A percentile compares a stretch with the other conserved stretches of the same genome.
Conservation (phyloP, 2,888 invertebrate species). For the Callyntrura guangdongensis region DNA sequence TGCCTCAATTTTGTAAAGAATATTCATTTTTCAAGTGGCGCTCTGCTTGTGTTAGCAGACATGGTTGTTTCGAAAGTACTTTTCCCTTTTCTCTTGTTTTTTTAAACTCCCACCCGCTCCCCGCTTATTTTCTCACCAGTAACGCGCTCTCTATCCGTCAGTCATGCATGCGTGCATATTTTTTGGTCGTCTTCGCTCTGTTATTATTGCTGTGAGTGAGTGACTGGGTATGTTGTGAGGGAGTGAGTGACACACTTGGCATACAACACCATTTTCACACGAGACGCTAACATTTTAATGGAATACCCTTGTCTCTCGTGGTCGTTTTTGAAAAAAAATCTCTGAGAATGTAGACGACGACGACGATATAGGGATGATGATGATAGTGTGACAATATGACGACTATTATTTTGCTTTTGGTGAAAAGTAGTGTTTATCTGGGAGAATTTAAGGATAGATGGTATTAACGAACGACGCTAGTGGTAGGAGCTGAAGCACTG, state of each 20-base stretch:
- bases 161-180: conserved; percentile 57
- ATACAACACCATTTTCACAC: conserved; percentile 61
- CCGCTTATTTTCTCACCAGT: conserved; percentile 47
- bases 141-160: conserved; percentile 27
- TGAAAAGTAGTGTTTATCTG: conserved; percentile 38
- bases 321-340: conserved; percentile 31
- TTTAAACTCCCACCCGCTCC: not conserved
- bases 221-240: conserved; percentile 6
- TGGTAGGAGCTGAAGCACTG: too few relatives aligned
- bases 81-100: conserved; percentile 10
- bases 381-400: conserved; percentile 5
- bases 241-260: conserved; percentile 53
- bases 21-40: conserved; percentile 54
- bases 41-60: conserved; percentile 16
- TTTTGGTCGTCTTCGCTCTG: conserved; percentile 7
- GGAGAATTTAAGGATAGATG: not conserved
- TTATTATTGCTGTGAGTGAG: not conserved
- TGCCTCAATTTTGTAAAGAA: conserved; percentile 42
- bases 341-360: conserved; percentile 5
- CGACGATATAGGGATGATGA: not conserved
- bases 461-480: not conserved
- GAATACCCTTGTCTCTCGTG: conserved; percentile 69
- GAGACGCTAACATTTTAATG: conserved; percentile 73
- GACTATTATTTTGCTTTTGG: conserved; percentile 38
- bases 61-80: conserved; percentile 38